Evolutionary conservation across 2,113 vertebrate genomes (phyloP).

Genomic region (Pygoscelis antarcticus): DNA sequence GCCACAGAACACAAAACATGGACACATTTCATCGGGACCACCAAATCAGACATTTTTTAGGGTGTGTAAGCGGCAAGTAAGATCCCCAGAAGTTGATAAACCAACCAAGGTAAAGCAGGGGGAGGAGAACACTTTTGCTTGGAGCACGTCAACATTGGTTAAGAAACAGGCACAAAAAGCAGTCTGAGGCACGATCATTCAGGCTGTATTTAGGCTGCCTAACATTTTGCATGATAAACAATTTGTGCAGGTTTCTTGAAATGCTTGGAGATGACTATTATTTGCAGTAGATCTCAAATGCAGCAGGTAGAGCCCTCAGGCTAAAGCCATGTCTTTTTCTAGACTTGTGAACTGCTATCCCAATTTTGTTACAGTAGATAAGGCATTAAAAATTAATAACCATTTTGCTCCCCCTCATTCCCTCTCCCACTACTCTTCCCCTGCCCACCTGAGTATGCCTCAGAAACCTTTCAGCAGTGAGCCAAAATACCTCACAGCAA

Average conservation of each 20-base stretch:
- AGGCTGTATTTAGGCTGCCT: not conserved
- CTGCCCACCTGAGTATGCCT: not conserved
- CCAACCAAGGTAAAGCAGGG: not conserved
- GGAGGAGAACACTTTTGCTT: not conserved
- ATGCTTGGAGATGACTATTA: not conserved
- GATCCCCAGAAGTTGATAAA: not conserved
- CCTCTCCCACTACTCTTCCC: not conserved
- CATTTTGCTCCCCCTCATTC: not conserved
- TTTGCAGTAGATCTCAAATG: not conserved
- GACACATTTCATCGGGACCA: not conserved
- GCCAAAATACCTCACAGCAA: not conserved
- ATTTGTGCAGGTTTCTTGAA: not conserved
- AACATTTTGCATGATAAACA: conserved; percentile 1
- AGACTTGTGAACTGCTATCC: not conserved
- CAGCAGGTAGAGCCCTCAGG: conserved; percentile 10
- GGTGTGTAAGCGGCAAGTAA: not conserved
- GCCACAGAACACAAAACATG: fast-evolving
- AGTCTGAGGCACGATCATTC: not conserved
- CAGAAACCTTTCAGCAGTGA: not conserved
- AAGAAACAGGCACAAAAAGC: not conserved
- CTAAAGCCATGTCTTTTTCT: conserved; percentile 1
- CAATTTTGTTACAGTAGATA: conserved; percentile 35
- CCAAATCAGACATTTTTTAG: not conserved
- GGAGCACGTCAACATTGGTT: not conserved
- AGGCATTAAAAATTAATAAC: not conserved